Evolutionary conservation across 2,113 vertebrate genomes (phyloP), one percentile per base, ranked within the genome.

Genomic region (Pteropus alecto): DNA sequence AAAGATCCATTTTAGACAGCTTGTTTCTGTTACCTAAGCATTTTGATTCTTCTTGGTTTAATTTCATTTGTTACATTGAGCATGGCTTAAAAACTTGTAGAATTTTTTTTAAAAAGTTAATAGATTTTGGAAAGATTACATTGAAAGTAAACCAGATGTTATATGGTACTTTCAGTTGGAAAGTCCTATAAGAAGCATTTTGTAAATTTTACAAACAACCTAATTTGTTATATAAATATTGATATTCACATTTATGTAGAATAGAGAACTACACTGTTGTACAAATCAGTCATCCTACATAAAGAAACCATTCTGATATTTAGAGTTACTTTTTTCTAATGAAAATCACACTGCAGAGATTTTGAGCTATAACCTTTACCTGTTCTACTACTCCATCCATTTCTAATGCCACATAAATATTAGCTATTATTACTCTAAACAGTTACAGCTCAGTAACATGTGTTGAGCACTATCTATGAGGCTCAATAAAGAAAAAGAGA

Each of bases 211-310:
- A 83, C 1, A 33, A 87, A 74, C 84, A 9, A 85, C 24, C 16
- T 67, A 74, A 74, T 73, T 92, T 93, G 22, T 86, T n/a, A 84
- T 38, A 26, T 58, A 78, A 87, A 86, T 87, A 87, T 71, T 77
- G 22, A n/a, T 82, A 86, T 38, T 73, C 63, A 51, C 18, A 18
- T 70, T 92, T 89, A 54, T 51, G 28, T 65, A 46, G 38, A 87
- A 19, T 58, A 83, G 19, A 26, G 24, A 90, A 61, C 7, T 77
- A 21, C 14, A 54, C n/a, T 35, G 61, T 26, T 90, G 4, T 67
- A n/a, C 3, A 33, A 33, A 79, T 67, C 24, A 89, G 35, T 43
- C 12, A 15, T 68, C 24, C 56, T 61, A 56, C 19, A 60, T 35
- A 70, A 21, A 87, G 28, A 95, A 87, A 74, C 15, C 13, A 65